Evolutionary conservation across 2,888 invertebrate genomes (phyloP), one percentile per base, ranked within the genome.

Genomic region (Sesia bembeciformis): DNA sequence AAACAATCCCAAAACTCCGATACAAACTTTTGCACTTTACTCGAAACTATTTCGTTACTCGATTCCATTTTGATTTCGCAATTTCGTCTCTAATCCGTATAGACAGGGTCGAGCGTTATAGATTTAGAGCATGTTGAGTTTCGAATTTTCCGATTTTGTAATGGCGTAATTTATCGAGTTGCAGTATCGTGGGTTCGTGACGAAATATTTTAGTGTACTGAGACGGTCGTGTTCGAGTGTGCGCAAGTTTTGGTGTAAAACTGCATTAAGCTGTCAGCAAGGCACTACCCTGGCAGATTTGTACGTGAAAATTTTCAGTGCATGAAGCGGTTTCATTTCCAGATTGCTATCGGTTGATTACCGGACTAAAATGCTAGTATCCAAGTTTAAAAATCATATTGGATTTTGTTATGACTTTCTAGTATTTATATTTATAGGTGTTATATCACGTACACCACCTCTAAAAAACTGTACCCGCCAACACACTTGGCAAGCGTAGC

Each of bases 211-310:
- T 70, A 73, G 67, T 64, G 69, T 68, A 56, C 49, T 51, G 54
- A 55, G 5, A 49, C 58, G 53, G 64, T 39, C 51, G 51, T 64
- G 60, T 68, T 76, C 63, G 68, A 78, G 75, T 71, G 71, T 64
- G 70, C 70, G 70, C 70, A 72, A 74, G 70, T 76, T 81, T 76
- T 60, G 67, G 78, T 78, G 80, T 80, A 78, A 74, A 70, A 69
- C 68, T 69, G 69, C 65, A 72, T 75, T 67, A 67, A 60, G 57
- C 60, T 46, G 46, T 46, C 46, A n/a, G 8, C 46, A 23, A 46
- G 23, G 46, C 46, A 8, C 23, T 23, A 6, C 46, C 4, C 8
- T 46, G 7, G 23, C 46, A 63, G 54, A 52, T 53, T 53, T 54
- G 63, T 59, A 63, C 56, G 58, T 62, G 63, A 58, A 58, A 58